Evolutionary conservation across 2,888 invertebrate genomes (phyloP).

Genomic region (Parnassius apollo): DNA sequence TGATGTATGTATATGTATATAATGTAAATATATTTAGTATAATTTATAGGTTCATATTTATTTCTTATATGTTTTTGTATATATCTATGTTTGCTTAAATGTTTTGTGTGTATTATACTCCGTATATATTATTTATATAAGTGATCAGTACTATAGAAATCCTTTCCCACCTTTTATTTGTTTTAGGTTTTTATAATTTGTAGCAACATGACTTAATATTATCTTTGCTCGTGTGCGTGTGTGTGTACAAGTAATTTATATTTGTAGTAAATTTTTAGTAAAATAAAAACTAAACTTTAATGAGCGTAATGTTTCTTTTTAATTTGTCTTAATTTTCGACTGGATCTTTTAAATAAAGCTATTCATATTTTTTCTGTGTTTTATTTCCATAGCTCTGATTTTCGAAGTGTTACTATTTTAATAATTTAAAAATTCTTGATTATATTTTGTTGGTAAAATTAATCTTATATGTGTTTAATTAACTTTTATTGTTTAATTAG

Average conservation of each 20-base stretch:
- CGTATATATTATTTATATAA: constrained; percentile 7
- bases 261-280: constrained; percentile 12
- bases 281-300: constrained; percentile 16
- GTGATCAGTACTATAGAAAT: constrained; percentile 12
- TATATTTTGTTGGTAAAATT: no score
- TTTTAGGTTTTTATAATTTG: background rate
- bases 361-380: background rate
- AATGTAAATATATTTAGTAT: no score
- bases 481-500: no score
- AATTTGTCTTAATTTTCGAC: background rate
- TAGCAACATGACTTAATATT: background rate
- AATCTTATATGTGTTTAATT: no score
- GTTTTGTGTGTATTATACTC: background rate
- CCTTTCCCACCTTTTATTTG: constrained; percentile 1
- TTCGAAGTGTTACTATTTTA: background rate
- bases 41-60: background rate
- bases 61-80: constrained; percentile 12
- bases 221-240: constrained; percentile 9
- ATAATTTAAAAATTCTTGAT: background rate
- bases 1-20: no score
- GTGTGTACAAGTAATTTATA: constrained; percentile 16
- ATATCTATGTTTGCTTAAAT: constrained; percentile 1
- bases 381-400: background rate
- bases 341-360: background rate
- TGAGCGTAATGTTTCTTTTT: constrained; percentile 3